Evolutionary conservation across 2,113 vertebrate genomes (phyloP).

Genomic region (Daboia siamensis): DNA sequence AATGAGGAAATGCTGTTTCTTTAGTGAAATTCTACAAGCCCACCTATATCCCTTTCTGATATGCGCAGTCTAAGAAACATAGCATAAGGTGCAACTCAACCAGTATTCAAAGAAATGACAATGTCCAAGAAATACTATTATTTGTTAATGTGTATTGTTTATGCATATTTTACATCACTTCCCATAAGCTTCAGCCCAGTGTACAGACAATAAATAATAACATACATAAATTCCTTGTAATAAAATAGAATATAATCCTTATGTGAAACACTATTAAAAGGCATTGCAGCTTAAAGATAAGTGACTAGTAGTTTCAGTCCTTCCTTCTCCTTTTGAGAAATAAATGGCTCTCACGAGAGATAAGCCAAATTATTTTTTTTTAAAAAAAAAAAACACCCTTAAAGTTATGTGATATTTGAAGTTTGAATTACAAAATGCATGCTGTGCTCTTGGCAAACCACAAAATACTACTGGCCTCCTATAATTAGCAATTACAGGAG

Average conservation of each 20-base stretch:
- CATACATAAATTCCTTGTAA: neutral
- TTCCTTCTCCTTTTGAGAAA: neutral
- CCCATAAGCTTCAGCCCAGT: neutral
- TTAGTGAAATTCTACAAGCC: neutral
- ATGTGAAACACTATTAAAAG: neutral
- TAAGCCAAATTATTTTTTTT: neutral
- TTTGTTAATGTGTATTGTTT: neutral
- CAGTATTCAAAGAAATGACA: neutral
- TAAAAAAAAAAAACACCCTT: neutral
- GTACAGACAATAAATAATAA: neutral
- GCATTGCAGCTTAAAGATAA: neutral
- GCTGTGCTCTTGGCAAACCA: neutral
- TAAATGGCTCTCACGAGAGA: neutral
- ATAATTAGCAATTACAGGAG: neutral
- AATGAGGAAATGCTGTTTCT: neutral
- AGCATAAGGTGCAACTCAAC: neutral
- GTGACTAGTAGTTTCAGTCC: neutral
- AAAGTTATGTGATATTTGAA: neutral
- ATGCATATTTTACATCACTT: neutral
- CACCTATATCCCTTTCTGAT: neutral
- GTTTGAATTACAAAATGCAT: neutral
- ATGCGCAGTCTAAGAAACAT: neutral
- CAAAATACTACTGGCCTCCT: neutral
- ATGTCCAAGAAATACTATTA: neutral
- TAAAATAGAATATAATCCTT: neutral